A percentile compares a stretch with the other conserved stretches of the same genome.
phyloP scores from a whole-genome alignment of 2,888 invertebrate species.

The Drosophila mettleri region DNA sequence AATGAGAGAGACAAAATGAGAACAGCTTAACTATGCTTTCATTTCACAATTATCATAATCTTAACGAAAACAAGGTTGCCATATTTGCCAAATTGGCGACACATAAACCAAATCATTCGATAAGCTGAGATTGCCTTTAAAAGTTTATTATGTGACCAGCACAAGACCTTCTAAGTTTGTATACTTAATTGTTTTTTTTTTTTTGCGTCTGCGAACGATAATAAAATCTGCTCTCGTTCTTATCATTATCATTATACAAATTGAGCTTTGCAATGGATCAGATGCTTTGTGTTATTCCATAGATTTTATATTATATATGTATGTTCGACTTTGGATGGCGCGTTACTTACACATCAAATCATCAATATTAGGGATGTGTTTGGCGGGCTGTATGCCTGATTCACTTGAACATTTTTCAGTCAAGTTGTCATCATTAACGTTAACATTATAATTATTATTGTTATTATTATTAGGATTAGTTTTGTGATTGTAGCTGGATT shows the following conservation, averaged over 20 bases:
- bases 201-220: constrained; percentile 20
- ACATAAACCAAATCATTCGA: constrained; percentile 11
- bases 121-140: constrained; percentile 7
- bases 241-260: constrained; percentile 36
- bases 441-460: constrained; percentile 14
- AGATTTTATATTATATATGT: constrained; percentile 1
- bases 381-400: constrained; percentile 23
- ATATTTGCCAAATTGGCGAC: constrained; percentile 15
- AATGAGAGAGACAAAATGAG: neutral
- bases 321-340: constrained; percentile 47
- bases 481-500: constrained; percentile 28
- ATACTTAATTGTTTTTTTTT: constrained; percentile 2
- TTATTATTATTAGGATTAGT: constrained; percentile 18
- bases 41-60: constrained; percentile 30
- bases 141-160: neutral
- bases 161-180: neutral
- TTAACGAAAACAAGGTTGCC: constrained; percentile 43
- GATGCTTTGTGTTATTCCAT: constrained; percentile 20
- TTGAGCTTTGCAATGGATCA: constrained; percentile 47
- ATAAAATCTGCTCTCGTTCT: constrained; percentile 30
- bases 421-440: constrained; percentile 15
- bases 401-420: constrained; percentile 26
- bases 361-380: constrained; percentile 52
- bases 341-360: constrained; percentile 75
- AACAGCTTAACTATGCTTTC: constrained; percentile 25